Base-by-base conservation (phyloP, 2,113 vertebrate genomes). In the Podarcis cretensis region DNA sequence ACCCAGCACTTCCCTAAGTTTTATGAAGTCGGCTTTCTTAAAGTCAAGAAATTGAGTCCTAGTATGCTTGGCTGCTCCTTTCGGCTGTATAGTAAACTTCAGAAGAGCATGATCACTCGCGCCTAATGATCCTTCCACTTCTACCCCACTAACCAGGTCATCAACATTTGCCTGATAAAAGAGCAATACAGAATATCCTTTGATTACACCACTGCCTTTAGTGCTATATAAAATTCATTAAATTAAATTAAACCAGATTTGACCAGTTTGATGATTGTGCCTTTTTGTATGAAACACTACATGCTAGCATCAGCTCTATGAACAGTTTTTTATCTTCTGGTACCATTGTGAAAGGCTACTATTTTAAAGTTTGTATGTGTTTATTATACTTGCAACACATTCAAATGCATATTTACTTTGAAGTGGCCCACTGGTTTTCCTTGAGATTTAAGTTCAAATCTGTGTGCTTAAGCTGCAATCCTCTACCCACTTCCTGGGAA, bases 131-230 rank as follows among this genome's bases (percentile, higher is more conserved):
- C n/a, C n/a, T n/a, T n/a, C n/a, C n/a, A n/a, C n/a, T n/a, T n/a
- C n/a, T n/a, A n/a, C n/a, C n/a, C n/a, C n/a, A n/a, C n/a, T n/a
- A n/a, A n/a, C n/a, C n/a, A n/a, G n/a, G n/a, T n/a, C n/a, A n/a
- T n/a, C n/a, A n/a, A n/a, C n/a, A 40, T 54, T 74, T 80, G 71
- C 59, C 59, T 85, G 78, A 92, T 87, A 89, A 93, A 92, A 93
- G 78, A 92, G 78, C 75, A 91, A 91, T 59, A 89, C 83, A 95
- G 93, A 88, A n/a, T 59, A 91, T 32, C 48, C 84, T 83, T 92
- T 90, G 65, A 93, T 83, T 92, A 92, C 85, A 63, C 76, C 3
- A 59, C 10, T 12, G 0, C 1, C 0, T 74, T 82, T 48, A 81
- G 0, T 5, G 76, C 37, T 30, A 4, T 88, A 90, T 89, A 13